Evolutionary conservation across 2,113 vertebrate genomes (phyloP).

Genomic region (Empidonax alnorum): DNA sequence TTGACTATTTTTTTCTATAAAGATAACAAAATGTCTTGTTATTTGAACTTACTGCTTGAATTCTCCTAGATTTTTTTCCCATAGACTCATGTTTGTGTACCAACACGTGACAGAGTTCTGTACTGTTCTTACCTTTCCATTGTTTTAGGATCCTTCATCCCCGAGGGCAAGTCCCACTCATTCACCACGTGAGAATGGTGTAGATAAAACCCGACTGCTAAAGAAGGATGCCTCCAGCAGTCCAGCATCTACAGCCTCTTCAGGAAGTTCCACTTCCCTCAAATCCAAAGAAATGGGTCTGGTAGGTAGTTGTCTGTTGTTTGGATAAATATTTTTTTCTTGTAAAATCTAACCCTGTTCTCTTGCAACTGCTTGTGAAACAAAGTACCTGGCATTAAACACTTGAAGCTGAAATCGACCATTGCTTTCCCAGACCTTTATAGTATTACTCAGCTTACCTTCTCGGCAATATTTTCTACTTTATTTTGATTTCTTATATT

Average conservation of each 20-base stretch:
- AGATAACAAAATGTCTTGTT: not conserved
- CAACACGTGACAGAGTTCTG: not conserved
- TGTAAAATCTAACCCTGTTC: not conserved
- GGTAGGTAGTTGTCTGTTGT: constrained; percentile 64
- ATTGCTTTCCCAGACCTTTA: not conserved
- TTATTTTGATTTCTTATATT: not conserved
- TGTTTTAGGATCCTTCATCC: constrained; percentile 82
- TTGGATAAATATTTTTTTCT: not conserved
- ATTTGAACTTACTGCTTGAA: not conserved
- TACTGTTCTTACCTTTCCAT: not conserved
- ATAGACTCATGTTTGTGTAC: not conserved
- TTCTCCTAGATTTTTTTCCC: not conserved
- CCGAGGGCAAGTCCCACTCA: constrained; percentile 83
- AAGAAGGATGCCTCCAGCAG: constrained; percentile 88
- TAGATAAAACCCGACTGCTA: constrained; percentile 83
- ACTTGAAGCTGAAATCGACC: not conserved
- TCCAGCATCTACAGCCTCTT: constrained; percentile 85
- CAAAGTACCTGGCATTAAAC: not conserved
- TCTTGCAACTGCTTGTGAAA: not conserved
- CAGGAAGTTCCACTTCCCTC: constrained; percentile 83
- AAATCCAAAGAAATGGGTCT: constrained; percentile 88
- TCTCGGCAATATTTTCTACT: not conserved
- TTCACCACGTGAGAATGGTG: constrained; percentile 84
- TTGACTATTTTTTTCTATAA: not conserved
- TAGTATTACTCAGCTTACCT: not conserved